Base-by-base conservation (phyloP, 2,888 invertebrate genomes). In the Macaria notata region DNA sequence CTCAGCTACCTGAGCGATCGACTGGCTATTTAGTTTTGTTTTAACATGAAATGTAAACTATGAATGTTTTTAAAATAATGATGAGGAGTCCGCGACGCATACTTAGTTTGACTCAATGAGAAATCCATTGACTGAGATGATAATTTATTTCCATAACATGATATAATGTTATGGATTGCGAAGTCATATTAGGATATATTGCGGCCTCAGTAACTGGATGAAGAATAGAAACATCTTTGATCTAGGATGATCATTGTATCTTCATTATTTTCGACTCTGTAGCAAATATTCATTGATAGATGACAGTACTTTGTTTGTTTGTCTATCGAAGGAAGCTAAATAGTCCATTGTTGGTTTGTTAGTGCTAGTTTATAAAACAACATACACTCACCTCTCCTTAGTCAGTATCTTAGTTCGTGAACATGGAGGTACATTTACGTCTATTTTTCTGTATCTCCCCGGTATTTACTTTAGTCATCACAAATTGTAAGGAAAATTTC, bases 41-140 rank as follows among this genome's bases (percentile, higher is more conserved):
- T 70, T 65, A 72, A 67, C 59, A 69, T 64, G 69, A 67, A 82
- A 85, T 71, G 82, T 82, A 81, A 84, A 82, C 82, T 78, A 63
- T 55, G 36, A 31, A 62, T 70, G 84, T 84, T 84, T 84, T 75
- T 77, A 71, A 76, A 72, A 80, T 78, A 71, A 72, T 78, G 71
- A 75, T 68, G 66, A 70, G 65, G 42, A 49, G 31, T 49, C 75
- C 74, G 83, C 80, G 83, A 78, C 72, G 70, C 73, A 58, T 64
- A 56, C 50, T 65, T 48, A 53, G 52, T 54, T 50, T 47, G 51
- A 53, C 49, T 42, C 62, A 64, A 67, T 75, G 64, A 68, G 68
- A 72, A 72, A 69, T 67, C 46, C 54, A 55, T 49, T 72, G 71
- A 75, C 65, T 75, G 68, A 64, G 50, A 71, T 19, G 19, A 19